Conservation (phyloP, 2,113 vertebrate species). For the Xenopus tropicalis region UCB_Xtro_10.0 CM004445.2:136186001-136186500, state of each 20-base stretch:
- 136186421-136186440: too few species aligned
- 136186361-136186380: constrained; percentile 22
- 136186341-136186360: not conserved
- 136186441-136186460: too few species aligned
- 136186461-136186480: too few species aligned
- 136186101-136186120: too few species aligned
- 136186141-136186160: constrained; percentile 6
- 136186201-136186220: constrained; percentile 26
- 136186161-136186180: constrained; percentile 24
- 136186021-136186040: too few species aligned
- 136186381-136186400: not conserved
- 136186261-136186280: too few species aligned
- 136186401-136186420: too few species aligned
- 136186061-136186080: too few species aligned
- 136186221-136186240: constrained; percentile 30
- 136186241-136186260: constrained; percentile 4
- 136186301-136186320: not conserved
- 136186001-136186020: too few species aligned
- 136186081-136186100: too few species aligned
- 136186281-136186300: constrained; percentile 13
- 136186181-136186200: constrained; percentile 33
- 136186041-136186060: too few species aligned
- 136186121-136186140: not conserved
- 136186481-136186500: too few species aligned
- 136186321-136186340: not conserved